Percentiles rank a stretch among this genome's conserved stretches.
Conservation (phyloP, 2,888 invertebrate genomes). For the Dryobotodes eremita region DNA sequence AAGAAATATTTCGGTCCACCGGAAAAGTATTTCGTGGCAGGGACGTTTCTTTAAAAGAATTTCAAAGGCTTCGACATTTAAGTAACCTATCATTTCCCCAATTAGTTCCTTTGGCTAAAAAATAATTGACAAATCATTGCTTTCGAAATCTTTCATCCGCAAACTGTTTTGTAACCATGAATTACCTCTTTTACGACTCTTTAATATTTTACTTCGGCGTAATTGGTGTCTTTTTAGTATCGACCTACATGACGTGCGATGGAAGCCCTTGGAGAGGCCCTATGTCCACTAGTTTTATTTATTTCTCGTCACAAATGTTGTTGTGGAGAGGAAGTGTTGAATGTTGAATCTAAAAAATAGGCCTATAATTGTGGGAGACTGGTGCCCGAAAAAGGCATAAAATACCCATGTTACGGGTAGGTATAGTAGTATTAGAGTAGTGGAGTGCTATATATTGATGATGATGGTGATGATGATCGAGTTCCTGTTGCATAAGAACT, state of each 20-base stretch:
- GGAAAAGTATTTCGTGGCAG: constrained; percentile 39
- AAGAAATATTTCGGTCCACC: constrained; percentile 28
- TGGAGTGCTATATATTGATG: neutral
- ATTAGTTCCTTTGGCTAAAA: constrained; percentile 43
- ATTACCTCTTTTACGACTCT: constrained; percentile 36
- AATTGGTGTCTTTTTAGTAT: constrained; percentile 4
- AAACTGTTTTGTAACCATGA: constrained; percentile 36
- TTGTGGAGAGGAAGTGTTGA: too few relatives aligned
- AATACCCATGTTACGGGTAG: too few relatives aligned
- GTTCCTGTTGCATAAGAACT: neutral
- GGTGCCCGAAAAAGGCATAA: too few relatives aligned
- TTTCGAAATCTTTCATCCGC: constrained; percentile 44
- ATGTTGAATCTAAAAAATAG: too few relatives aligned
- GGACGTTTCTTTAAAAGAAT: constrained; percentile 26
- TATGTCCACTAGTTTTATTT: neutral
- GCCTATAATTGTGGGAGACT: too few relatives aligned
- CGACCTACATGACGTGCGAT: neutral
- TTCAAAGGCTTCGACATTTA: constrained; percentile 29
- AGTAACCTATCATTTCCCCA: constrained; percentile 45
- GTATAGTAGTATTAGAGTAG: too few relatives aligned
- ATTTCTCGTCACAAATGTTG: too few relatives aligned
- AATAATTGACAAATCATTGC: constrained; percentile 47
- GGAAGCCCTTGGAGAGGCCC: neutral
- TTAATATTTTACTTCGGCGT: neutral
- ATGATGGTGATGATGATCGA: too few relatives aligned